A percentile compares a stretch with the other conserved stretches of the same genome.
Evolutionary conservation across 2,113 vertebrate genomes (phyloP).

Genomic region (Dromiciops gliroides): DNA sequence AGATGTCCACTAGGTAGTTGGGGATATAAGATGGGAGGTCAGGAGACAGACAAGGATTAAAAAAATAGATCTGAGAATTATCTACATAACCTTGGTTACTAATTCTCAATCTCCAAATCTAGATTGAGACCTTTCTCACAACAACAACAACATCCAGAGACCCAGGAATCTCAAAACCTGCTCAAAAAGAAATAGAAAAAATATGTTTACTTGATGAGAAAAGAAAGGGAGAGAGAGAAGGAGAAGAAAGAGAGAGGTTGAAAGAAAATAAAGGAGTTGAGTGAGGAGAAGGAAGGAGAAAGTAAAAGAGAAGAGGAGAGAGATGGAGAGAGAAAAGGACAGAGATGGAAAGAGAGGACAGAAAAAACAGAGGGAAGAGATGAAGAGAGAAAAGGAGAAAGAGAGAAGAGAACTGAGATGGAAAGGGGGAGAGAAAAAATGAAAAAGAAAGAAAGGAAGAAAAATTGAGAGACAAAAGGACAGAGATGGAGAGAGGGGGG

Average conservation of each 20-base stretch:
- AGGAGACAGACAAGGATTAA: neutral
- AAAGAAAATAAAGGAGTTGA: too few relatives aligned
- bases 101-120: slow-evolving; percentile 51
- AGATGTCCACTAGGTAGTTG: neutral
- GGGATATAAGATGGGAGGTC: neutral
- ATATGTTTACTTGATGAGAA: slow-evolving; percentile 17
- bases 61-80: neutral
- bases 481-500: neutral
- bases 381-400: neutral
- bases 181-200: slow-evolving; percentile 70
- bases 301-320: neutral
- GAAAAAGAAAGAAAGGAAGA: neutral
- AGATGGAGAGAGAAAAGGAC: neutral
- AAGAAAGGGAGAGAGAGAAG: neutral
- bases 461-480: neutral
- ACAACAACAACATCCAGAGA: slow-evolving; percentile 76
- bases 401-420: too few relatives aligned
- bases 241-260: too few relatives aligned
- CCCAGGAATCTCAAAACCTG: slow-evolving; percentile 79
- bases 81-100: slow-evolving; percentile 34
- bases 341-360: neutral
- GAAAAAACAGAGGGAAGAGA: too few relatives aligned
- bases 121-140: slow-evolving; percentile 72
- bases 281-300: neutral
- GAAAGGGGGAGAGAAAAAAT: too few relatives aligned